These are phyloP conservation scores for Psococerastis gibbosa DNA, from an alignment of 2,888 invertebrate genomes.

Conservation along the genomic window DNA sequence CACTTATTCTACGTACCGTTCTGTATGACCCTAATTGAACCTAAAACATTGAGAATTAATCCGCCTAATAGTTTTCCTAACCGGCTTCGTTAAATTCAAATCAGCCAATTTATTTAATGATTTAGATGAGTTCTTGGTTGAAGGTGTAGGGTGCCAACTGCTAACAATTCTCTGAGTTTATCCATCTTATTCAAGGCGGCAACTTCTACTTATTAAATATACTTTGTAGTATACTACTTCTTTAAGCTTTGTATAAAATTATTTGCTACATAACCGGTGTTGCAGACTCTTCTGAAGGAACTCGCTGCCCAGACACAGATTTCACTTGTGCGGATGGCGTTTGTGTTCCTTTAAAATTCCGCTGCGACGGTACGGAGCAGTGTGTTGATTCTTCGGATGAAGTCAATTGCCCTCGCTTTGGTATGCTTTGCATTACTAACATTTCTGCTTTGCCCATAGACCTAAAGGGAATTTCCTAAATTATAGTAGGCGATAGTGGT, in stretches of 20 bases:
- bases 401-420: slow-evolving; percentile 15
- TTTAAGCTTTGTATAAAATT: slow-evolving; percentile 2
- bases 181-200: no score
- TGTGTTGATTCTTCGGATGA: slow-evolving; percentile 31
- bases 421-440: neutral
- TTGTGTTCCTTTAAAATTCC: slow-evolving; percentile 46
- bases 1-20: no score
- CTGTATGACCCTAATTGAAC: no score
- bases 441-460: no score
- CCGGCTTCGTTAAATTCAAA: no score
- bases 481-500: no score
- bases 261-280: slow-evolving; percentile 20
- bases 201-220: neutral
- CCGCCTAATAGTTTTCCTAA: no score
- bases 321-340: slow-evolving; percentile 56
- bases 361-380: slow-evolving; percentile 56
- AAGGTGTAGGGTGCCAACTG: slow-evolving; percentile 13
- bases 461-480: no score
- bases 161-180: slow-evolving; percentile 18
- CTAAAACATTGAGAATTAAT: no score
- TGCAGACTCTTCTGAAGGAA: no score
- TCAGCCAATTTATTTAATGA: no score
- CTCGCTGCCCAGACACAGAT: slow-evolving; percentile 28
- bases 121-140: no score
- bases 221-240: slow-evolving; percentile 7